Base-by-base conservation (phyloP, 2,797 vertebrate species). In the Neosalanx taihuensis region DNA sequence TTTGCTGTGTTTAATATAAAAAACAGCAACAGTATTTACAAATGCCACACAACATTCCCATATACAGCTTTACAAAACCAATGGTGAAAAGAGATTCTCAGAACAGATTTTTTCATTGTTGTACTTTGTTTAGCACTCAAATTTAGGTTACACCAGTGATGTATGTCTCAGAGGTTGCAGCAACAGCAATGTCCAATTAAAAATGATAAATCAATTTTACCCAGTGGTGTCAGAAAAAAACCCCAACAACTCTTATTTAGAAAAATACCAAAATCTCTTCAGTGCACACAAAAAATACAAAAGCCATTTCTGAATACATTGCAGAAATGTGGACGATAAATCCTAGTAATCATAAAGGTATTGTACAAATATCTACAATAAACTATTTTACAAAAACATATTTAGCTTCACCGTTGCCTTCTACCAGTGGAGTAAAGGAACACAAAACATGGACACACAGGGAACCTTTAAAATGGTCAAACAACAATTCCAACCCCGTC, bases 191-290 rank as follows among this genome's bases (percentile, higher is more conserved):
- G 87, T 82, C 76, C 72, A 77, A 79, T 79, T 72, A 80, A 84
- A 87, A 71, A 74, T 76, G 83, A 66, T 73, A 80, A n/a, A 30
- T 80, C 53, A 77, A 69, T 72, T 37, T 30, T 72, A 79, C 72
- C 77, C 64, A 89, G 86, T 85, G 78, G 72, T 80, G 81, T 85
- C 72, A 66, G 66, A 66, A 67, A 71, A 30, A 75, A 74, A 73
- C 78, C 76, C 78, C 76, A 77, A 56, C 51, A 87, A 73, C 72
- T 76, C 68, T 81, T 76, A 78, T 89, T 75, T 92, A 91, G 87
- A 93, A 92, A 93, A 91, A 92, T 91, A 92, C 89, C 89, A 92
- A 95, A 56, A 94, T 95, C 92, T 93, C 75, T 84, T 90, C 84
- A 91, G 89, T 91, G 90, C 85, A 89, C 89, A 92, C 86, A 93